Base-by-base conservation (phyloP, 2,888 invertebrate species). In the Sceliomorpha sp. region DNA sequence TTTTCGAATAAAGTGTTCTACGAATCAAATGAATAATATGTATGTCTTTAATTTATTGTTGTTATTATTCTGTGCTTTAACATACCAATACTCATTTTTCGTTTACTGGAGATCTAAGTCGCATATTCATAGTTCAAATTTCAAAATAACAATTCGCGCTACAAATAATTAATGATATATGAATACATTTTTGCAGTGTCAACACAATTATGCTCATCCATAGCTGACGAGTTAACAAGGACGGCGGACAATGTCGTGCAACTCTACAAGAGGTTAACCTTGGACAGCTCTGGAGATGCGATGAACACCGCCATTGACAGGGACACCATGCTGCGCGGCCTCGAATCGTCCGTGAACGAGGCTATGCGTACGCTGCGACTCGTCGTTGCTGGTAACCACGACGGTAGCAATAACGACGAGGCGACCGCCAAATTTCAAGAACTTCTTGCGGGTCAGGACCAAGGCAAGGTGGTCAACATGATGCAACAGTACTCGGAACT, bases 211-310 rank as follows among this genome's bases (percentile, higher is more conserved):
- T 92, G 92, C 80, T 89, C 90, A 75, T 91, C 92, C 81, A 90
- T 92, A 68, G 91, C 92, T 45, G 90, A 91, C 70, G 92, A 92
- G 82, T 86, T 94, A 66, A 93, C 92, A 5, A 90, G 90, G 72
- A 92, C 94, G 0, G 93, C 94, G 1, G 91, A 92, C 74, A 93
- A 93, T 78, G 93, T 94, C 32, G 92, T 93, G 1, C 92, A 93
- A 83, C 89, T 94, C 42, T 94, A 94, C 87, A 91, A 92, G 62
- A 91, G 92, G 53, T 86, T 94, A 62, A 89, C 91, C 6, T 80
- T 89, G 63, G 92, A 92, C 73, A 90, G 90, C 44, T 83, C 86
- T 10, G 84, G 87, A 24, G 87, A 88, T 59, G 68, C 76, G 51
- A 80, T 59, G 45, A 78, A 73, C 60, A 82, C 82, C 34, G 76